Evolutionary conservation across 2,888 invertebrate genomes (phyloP).

Genomic region (Lithophane socia): DNA sequence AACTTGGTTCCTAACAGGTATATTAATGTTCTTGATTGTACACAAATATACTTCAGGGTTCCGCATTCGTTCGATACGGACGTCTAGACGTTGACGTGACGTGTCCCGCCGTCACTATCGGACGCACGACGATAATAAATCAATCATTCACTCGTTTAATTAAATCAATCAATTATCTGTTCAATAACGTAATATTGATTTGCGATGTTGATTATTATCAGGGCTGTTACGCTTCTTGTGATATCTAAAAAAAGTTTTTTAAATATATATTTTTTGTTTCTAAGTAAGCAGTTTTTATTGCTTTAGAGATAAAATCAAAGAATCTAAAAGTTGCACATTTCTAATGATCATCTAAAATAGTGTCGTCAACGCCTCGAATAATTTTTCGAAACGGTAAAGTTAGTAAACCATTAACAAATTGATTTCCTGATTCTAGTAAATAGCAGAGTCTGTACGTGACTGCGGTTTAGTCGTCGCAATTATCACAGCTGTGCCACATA

Average conservation of each 20-base stretch:
- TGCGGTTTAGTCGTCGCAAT: conserved; percentile 23
- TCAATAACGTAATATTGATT: conserved; percentile 62
- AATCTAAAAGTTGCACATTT: neutral
- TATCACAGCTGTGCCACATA: conserved; percentile 39
- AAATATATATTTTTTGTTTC: neutral
- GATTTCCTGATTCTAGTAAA: conserved; percentile 35
- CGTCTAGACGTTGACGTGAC: conserved; percentile 61
- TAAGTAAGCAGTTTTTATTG: too few relatives aligned
- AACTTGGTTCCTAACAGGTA: conserved; percentile 37
- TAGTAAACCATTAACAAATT: conserved; percentile 4
- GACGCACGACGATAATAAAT: conserved; percentile 63
- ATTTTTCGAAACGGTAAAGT: conserved; percentile 17
- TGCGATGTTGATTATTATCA: conserved; percentile 53
- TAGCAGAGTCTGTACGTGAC: conserved; percentile 48
- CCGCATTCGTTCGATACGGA: conserved; percentile 61
- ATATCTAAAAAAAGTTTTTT: conserved; percentile 5
- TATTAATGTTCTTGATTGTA: conserved; percentile 40
- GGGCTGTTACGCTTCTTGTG: conserved; percentile 32
- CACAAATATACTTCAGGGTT: conserved; percentile 57
- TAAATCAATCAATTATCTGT: conserved; percentile 65
- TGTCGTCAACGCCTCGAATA: neutral
- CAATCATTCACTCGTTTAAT: conserved; percentile 63
- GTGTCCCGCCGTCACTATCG: conserved; percentile 61
- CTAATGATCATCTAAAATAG: neutral
- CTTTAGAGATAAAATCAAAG: too few relatives aligned